Percentiles rank a stretch among this genome's conserved stretches.
These are phyloP conservation scores for Dasysyrphus tricinctus DNA, from an alignment of 2,888 invertebrate genomes.

Conservation along the genomic window DNA sequence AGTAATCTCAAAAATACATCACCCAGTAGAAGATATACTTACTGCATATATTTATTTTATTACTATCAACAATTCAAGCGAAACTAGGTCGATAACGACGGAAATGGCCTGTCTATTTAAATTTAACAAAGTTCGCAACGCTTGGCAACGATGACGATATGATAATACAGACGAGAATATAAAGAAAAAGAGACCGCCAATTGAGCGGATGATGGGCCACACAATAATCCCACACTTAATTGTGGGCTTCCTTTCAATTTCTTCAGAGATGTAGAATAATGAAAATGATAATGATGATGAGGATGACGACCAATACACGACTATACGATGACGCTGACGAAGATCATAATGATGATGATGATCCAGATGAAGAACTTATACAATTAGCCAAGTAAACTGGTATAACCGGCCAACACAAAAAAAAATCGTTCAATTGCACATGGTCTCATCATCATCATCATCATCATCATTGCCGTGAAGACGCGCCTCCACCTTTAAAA, in stretches of 20 bases:
- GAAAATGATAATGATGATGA: conserved; percentile 49
- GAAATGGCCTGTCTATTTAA: conserved; percentile 61
- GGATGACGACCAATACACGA: neutral
- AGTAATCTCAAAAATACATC: conserved; percentile 16
- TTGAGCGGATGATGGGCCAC: conserved; percentile 54
- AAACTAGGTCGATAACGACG: conserved; percentile 73
- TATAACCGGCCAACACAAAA: conserved; percentile 47
- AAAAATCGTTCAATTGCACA: conserved; percentile 58
- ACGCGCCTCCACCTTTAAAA: conserved; percentile 65
- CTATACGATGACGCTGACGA: neutral
- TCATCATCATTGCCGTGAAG: conserved; percentile 24
- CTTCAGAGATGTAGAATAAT: conserved; percentile 63
- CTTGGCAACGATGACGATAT: conserved; percentile 48
- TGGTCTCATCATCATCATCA: conserved; percentile 41
- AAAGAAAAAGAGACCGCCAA: conserved; percentile 35
- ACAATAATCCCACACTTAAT: conserved; percentile 69
- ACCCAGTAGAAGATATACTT: neutral
- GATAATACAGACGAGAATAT: conserved; percentile 13
- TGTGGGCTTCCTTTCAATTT: conserved; percentile 72
- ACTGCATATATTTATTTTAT: neutral
- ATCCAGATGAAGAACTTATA: conserved; percentile 67
- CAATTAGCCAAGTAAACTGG: conserved; percentile 71
- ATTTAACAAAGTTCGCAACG: conserved; percentile 52
- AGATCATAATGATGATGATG: conserved; percentile 40
- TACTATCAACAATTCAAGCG: conserved; percentile 63